Evolutionary conservation across 2,113 vertebrate genomes (phyloP).

Genomic region (Vanacampus margaritifer): DNA sequence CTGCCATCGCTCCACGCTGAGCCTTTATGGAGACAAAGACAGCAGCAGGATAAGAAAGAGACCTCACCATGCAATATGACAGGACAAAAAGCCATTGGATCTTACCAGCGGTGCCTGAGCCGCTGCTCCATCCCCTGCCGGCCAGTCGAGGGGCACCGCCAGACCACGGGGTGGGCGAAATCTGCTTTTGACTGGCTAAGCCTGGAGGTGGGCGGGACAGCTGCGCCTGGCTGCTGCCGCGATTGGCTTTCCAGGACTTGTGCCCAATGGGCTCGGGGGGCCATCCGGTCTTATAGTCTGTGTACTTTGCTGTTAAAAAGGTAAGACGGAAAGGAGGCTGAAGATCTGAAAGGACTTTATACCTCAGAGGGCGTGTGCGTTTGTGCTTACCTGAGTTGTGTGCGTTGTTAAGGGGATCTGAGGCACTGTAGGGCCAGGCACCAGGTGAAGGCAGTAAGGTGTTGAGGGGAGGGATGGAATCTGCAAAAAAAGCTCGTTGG

Average conservation of each 20-base stretch:
- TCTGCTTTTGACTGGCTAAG: slow-evolving; percentile 89
- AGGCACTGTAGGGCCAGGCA: slow-evolving; percentile 99
- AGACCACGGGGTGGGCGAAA: slow-evolving; percentile 87
- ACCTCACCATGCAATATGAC: not conserved
- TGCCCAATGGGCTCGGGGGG: slow-evolving; percentile 98
- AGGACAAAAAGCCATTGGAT: not conserved
- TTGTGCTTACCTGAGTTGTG: slow-evolving; percentile 89
- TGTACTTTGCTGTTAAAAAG: slow-evolving; percentile 85
- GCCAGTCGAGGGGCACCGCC: slow-evolving; percentile 87
- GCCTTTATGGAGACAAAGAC: slow-evolving; percentile 58
- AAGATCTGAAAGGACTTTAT: not conserved
- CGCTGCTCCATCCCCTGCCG: slow-evolving; percentile 84
- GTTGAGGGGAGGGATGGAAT: slow-evolving; percentile 99
- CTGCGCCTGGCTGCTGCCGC: slow-evolving; percentile 92
- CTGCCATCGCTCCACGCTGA: slow-evolving; percentile 94
- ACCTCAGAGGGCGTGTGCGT: not conserved
- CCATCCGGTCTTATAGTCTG: slow-evolving; percentile 98
- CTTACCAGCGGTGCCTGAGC: slow-evolving; percentile 79
- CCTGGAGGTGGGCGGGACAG: slow-evolving; percentile 94
- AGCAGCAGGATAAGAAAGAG: not conserved
- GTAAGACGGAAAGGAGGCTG: slow-evolving; percentile 1
- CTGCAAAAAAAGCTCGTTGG: slow-evolving; percentile 56
- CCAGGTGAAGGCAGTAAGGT: slow-evolving; percentile 99
- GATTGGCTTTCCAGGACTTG: slow-evolving; percentile 97
- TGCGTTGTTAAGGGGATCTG: slow-evolving; percentile 97